Evolutionary conservation across 2,797 vertebrate species (phyloP).

Genomic region (Netta rufina): DNA sequence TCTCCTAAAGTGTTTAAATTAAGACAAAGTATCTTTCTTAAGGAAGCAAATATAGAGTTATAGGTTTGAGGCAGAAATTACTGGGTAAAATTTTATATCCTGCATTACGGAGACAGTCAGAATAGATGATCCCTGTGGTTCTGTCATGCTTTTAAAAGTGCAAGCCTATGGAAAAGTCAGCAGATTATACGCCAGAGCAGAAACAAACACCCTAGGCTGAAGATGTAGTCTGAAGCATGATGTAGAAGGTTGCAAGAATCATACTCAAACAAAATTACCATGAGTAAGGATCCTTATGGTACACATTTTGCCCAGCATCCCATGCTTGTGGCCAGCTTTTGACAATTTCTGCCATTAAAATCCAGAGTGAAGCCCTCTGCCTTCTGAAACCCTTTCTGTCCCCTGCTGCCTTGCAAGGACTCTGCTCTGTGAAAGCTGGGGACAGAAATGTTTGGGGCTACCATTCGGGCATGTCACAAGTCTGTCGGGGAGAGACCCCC

Average conservation of each 20-base stretch:
- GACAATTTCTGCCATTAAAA: not conserved
- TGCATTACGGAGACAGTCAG: not conserved
- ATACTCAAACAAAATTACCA: not conserved
- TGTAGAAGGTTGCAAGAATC: not conserved
- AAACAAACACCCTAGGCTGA: not conserved
- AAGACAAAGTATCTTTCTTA: not conserved
- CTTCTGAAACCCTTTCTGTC: not conserved
- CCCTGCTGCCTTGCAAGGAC: not conserved
- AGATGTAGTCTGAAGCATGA: not conserved
- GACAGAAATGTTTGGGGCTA: not conserved
- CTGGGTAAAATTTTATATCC: not conserved
- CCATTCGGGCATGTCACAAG: too few relatives aligned
- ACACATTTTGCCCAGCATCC: not conserved
- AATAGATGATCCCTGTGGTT: not conserved
- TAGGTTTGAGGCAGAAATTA: not conserved
- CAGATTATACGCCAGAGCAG: not conserved
- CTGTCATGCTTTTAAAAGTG: not conserved
- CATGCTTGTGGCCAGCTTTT: not conserved
- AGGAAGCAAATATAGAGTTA: not conserved
- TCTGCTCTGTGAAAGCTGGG: not conserved
- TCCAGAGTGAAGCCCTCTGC: not conserved
- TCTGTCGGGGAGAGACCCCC: fast-evolving
- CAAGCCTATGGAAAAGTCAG: not conserved
- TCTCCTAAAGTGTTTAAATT: not conserved
- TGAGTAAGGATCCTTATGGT: not conserved